Percentiles rank a stretch among this genome's conserved stretches.
These are phyloP conservation scores for Patella vulgata DNA, from an alignment of 1,140 invertebrate genomes.

Conservation along the genomic window DNA sequence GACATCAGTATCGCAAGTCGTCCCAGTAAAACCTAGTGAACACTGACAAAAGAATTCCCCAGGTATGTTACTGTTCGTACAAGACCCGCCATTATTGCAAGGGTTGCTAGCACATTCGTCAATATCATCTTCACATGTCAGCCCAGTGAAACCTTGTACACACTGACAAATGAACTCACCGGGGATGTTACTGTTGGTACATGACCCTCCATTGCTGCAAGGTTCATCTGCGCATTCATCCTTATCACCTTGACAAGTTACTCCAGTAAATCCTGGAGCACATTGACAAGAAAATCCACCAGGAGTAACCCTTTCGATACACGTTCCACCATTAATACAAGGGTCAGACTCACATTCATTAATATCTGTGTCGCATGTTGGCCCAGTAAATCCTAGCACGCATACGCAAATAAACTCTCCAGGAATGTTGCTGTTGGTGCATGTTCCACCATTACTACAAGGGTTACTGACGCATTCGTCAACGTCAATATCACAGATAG, in stretches of 20 bases:
- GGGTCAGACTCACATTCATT: constrained; percentile 19
- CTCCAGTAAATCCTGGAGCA: constrained; percentile 72
- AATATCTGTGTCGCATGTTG: constrained; percentile 19
- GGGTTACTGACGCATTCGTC: constrained; percentile 83
- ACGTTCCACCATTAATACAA: constrained; percentile 22
- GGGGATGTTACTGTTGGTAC: constrained; percentile 62
- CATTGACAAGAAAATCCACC: constrained; percentile 78
- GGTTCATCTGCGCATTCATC: constrained; percentile 39
- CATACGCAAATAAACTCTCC: constrained; percentile 27
- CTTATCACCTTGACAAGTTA: constrained; percentile 26
- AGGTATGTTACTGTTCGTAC: constrained; percentile 68
- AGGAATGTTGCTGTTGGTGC: constrained; percentile 28
- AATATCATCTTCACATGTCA: constrained; percentile 43
- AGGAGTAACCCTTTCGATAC: constrained; percentile 67
- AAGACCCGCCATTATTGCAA: constrained; percentile 57
- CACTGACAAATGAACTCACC: constrained; percentile 77
- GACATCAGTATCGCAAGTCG: constrained; percentile 20
- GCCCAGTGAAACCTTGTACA: constrained; percentile 69
- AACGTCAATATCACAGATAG: constrained; percentile 85
- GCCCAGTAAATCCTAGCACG: constrained; percentile 25
- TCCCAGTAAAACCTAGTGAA: constrained; percentile 16
- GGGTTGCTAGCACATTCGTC: constrained; percentile 45
- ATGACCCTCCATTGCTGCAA: constrained; percentile 45
- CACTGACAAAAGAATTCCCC: constrained; percentile 89
- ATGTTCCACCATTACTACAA: constrained; percentile 74